These are phyloP conservation scores for Ptychobarbus kaznakovi DNA, from an alignment of 2,797 vertebrate species.

Conservation along the genomic window DNA sequence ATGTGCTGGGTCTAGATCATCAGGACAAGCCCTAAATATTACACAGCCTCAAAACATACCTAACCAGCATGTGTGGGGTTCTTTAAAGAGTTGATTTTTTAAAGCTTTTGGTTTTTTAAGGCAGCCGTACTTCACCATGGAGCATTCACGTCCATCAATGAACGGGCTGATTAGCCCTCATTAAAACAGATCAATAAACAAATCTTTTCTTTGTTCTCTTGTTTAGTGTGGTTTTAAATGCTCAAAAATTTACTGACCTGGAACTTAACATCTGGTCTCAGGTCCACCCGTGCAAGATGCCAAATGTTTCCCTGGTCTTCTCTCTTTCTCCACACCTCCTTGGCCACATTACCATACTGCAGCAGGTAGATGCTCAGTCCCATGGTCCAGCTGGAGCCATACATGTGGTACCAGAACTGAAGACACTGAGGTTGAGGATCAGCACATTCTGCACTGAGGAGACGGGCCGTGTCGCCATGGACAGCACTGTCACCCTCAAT, in stretches of 20 bases:
- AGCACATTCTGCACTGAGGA: conserved; percentile 74
- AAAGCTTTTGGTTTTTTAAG: too few relatives aligned
- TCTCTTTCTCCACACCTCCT: conserved; percentile 67
- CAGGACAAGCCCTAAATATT: too few relatives aligned
- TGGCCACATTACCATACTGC: conserved; percentile 54
- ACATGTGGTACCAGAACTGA: conserved; percentile 83
- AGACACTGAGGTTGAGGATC: conserved; percentile 74
- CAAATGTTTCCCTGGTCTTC: conserved; percentile 77
- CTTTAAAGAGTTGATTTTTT: too few relatives aligned
- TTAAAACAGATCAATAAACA: too few relatives aligned
- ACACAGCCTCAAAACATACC: too few relatives aligned
- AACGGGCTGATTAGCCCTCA: too few relatives aligned
- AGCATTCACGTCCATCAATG: too few relatives aligned
- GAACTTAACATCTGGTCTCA: conserved; percentile 67
- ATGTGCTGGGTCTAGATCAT: too few relatives aligned
- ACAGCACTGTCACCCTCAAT: conserved; percentile 69
- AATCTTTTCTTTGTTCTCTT: too few relatives aligned
- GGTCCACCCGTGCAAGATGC: conserved; percentile 73
- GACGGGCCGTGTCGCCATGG: conserved; percentile 73
- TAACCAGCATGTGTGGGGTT: too few relatives aligned
- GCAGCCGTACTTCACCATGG: too few relatives aligned
- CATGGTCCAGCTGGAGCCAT: conserved; percentile 76
- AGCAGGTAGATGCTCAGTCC: conserved; percentile 76
- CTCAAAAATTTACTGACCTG: conserved; percentile 64
- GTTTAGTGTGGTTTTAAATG: too few relatives aligned